Evolutionary conservation across 2,888 invertebrate species (phyloP).

Genomic region (Drosophila phalerata): DNA sequence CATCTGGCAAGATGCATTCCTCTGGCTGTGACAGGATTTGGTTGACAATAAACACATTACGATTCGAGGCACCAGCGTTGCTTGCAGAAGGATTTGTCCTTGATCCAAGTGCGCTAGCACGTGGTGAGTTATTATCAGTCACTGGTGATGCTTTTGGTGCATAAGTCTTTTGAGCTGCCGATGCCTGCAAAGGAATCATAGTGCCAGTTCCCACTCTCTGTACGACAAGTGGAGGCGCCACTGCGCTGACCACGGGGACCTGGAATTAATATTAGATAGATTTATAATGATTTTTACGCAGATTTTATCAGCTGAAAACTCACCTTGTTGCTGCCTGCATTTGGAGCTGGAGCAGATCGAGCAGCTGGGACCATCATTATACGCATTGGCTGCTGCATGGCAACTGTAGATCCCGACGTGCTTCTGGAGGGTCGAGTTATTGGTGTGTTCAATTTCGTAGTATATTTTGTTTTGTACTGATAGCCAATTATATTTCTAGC

Average conservation of each 20-base stretch:
- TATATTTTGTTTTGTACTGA: conserved; percentile 20
- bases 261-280: not conserved
- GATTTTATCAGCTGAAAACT: not conserved
- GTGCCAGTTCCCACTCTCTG: conserved; percentile 11
- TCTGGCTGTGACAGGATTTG: conserved; percentile 53
- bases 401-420: not conserved
- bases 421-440: not conserved
- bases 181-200: conserved; percentile 6
- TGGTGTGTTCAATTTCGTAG: not conserved
- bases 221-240: not conserved
- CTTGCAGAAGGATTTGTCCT: not conserved
- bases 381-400: not conserved
- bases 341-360: not conserved
- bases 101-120: not conserved
- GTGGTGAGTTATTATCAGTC: not conserved
- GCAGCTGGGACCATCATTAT: not conserved
- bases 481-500: conserved; percentile 60
- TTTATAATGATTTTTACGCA: not conserved
- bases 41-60: conserved; percentile 52
- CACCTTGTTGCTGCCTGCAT: conserved; percentile 10
- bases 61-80: conserved; percentile 24
- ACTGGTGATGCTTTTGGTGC: not conserved
- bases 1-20: conserved; percentile 63
- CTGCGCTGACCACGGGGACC: not conserved
- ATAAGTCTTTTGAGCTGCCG: conserved; percentile 23